These are phyloP conservation scores for Lacanobia oleracea DNA, from an alignment of 2,888 invertebrate species.

Conservation along the genomic window DNA sequence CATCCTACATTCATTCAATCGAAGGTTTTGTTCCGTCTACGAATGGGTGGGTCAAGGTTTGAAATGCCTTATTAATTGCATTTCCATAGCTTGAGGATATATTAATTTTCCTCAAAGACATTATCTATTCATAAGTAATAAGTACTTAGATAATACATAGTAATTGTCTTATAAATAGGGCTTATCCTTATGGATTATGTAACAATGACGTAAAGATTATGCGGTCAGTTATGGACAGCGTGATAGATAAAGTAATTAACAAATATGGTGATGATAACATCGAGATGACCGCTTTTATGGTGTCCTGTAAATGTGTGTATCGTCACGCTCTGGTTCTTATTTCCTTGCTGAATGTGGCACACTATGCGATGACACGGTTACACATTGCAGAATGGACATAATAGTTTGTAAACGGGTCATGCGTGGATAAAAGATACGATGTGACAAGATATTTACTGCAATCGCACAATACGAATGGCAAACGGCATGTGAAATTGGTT, in stretches of 20 bases:
- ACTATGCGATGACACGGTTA: slow-evolving; percentile 28
- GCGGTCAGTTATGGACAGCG: slow-evolving; percentile 22
- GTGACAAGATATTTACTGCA: background rate
- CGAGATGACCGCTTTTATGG: slow-evolving; percentile 44
- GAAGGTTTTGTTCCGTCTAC: slow-evolving; percentile 50
- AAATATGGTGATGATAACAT: slow-evolving; percentile 39
- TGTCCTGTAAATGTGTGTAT: slow-evolving; percentile 47
- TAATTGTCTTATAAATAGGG: slow-evolving; percentile 49
- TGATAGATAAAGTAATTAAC: slow-evolving; percentile 26
- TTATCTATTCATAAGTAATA: slow-evolving; percentile 43
- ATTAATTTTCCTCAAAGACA: slow-evolving; percentile 55
- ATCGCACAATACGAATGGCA: background rate
- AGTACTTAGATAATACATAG: slow-evolving; percentile 40
- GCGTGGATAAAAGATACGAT: slow-evolving; percentile 13
- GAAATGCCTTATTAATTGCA: slow-evolving; percentile 37
- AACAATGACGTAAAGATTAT: slow-evolving; percentile 42
- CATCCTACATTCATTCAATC: slow-evolving; percentile 54
- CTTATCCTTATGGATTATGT: slow-evolving; percentile 52
- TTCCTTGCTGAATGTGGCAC: slow-evolving; percentile 33
- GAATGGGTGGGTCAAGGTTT: slow-evolving; percentile 58
- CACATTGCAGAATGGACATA: slow-evolving; percentile 24
- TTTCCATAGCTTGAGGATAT: slow-evolving; percentile 39
- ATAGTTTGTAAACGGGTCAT: slow-evolving; percentile 36
- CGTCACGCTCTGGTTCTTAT: slow-evolving; percentile 55
- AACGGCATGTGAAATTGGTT: background rate